Evolutionary conservation across 2,888 invertebrate genomes (phyloP).

Genomic region (Pseudococcus longispinus): DNA sequence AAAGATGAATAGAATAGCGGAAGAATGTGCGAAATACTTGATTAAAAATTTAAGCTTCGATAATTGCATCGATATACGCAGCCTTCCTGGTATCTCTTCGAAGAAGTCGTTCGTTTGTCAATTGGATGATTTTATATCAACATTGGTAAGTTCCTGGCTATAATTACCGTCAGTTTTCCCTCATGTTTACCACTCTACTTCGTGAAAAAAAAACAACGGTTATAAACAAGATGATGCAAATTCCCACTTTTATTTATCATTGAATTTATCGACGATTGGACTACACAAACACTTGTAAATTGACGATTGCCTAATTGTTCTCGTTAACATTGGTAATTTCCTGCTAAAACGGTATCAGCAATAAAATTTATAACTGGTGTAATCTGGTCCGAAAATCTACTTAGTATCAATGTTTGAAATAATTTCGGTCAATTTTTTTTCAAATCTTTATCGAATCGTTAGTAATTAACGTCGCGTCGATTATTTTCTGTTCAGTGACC

Average conservation of each 20-base stretch:
- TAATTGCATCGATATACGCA: slow-evolving; percentile 68
- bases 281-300: neutral
- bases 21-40: slow-evolving; percentile 75
- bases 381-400: neutral
- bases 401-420: neutral
- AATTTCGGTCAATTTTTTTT: neutral
- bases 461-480: neutral
- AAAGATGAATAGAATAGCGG: slow-evolving; percentile 77
- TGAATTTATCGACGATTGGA: neutral
- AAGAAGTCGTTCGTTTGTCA: slow-evolving; percentile 68
- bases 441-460: neutral
- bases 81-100: slow-evolving; percentile 67
- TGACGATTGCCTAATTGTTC: neutral
- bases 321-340: neutral
- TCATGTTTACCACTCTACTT: neutral
- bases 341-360: neutral
- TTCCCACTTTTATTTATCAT: slow-evolving; percentile 2
- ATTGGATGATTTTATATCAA: slow-evolving; percentile 75
- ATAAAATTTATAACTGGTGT: neutral
- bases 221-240: neutral
- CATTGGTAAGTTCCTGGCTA: slow-evolving; percentile 67
- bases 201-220: neutral
- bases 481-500: neutral
- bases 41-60: slow-evolving; percentile 71
- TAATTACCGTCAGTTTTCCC: neutral